phyloP scores from a whole-genome alignment of 2,888 invertebrate species.

The Crepidodera aurea region DNA sequence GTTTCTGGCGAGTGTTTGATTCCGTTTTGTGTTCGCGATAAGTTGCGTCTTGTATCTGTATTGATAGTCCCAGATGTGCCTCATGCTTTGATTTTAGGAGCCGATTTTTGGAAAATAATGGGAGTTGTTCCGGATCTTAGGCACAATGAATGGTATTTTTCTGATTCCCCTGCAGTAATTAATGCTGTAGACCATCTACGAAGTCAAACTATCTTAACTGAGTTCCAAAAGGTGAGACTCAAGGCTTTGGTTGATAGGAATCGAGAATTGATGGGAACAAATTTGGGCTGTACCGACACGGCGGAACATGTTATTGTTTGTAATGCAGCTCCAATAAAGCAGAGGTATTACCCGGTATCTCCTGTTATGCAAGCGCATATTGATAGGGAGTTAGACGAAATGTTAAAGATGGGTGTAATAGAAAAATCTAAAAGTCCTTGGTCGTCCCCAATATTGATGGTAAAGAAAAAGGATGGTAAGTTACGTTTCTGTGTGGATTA shows the following conservation, averaged over 20 bases:
- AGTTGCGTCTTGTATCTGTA: slow-evolving; percentile 14
- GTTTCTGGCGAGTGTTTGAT: slow-evolving; percentile 24
- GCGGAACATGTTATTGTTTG: too few species aligned
- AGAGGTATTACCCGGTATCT: neutral
- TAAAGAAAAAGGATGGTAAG: slow-evolving; percentile 9
- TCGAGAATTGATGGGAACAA: slow-evolving; percentile 33
- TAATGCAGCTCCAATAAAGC: neutral
- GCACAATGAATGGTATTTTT: too few species aligned
- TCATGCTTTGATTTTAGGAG: slow-evolving; percentile 18
- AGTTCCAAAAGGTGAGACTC: neutral
- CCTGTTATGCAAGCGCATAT: too few species aligned
- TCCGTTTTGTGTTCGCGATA: slow-evolving; percentile 20
- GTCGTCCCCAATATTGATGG: slow-evolving; percentile 16
- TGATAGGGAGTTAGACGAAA: slow-evolving; percentile 33
- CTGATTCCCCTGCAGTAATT: neutral
- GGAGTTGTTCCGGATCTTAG: too few species aligned
- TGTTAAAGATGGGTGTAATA: slow-evolving; percentile 27
- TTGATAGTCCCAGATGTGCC: slow-evolving; percentile 19
- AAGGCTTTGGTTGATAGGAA: slow-evolving; percentile 25
- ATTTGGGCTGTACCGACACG: slow-evolving; percentile 21
- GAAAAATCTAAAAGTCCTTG: slow-evolving; percentile 41
- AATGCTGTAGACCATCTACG: neutral
- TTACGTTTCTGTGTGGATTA: slow-evolving; percentile 47
- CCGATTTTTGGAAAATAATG: too few species aligned
- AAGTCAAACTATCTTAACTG: too few species aligned